A percentile compares a stretch with the other conserved stretches of the same genome.
Evolutionary conservation across 2,113 vertebrate species (phyloP).

Genomic region (Gopherus evgoodei): DNA sequence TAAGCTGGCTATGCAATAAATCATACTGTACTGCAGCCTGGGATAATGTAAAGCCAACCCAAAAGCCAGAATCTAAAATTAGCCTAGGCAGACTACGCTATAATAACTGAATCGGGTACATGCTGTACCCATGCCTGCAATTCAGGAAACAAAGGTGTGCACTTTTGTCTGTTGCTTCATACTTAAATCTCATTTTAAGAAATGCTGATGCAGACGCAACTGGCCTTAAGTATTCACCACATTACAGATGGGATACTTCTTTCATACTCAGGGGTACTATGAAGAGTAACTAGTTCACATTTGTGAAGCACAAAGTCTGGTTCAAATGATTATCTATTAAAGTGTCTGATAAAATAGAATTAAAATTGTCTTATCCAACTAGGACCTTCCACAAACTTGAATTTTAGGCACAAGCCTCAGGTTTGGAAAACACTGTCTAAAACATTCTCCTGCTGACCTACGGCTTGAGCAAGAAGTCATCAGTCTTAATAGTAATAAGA

Average conservation of each 20-base stretch:
- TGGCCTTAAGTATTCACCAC: too few relatives aligned
- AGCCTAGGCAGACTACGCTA: slow-evolving; percentile 47
- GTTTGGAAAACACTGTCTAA: too few relatives aligned
- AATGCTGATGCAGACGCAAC: slow-evolving; percentile 33
- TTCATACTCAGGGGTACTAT: not conserved
- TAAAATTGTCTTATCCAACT: rapidly evolving
- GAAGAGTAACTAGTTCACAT: not conserved
- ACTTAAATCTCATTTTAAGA: slow-evolving; percentile 44
- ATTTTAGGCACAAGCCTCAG: not conserved
- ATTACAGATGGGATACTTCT: not conserved
- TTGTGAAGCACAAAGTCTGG: not conserved
- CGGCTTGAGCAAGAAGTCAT: not conserved
- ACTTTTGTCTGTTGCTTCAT: slow-evolving; percentile 52
- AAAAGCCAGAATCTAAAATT: slow-evolving; percentile 72
- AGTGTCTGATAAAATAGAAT: not conserved
- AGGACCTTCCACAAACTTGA: not conserved
- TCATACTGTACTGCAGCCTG: slow-evolving; percentile 1
- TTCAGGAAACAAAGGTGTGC: slow-evolving; percentile 59
- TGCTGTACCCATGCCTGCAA: slow-evolving; percentile 43
- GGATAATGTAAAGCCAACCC: slow-evolving; percentile 27
- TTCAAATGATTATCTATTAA: not conserved
- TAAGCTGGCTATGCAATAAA: slow-evolving; percentile 17
- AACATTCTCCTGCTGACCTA: not conserved
- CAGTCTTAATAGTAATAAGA: not conserved
- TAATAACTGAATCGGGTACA: not conserved